Evolutionary conservation across 2,797 vertebrate species (phyloP).

Genomic region (Schizothorax lantsangensis): DNA sequence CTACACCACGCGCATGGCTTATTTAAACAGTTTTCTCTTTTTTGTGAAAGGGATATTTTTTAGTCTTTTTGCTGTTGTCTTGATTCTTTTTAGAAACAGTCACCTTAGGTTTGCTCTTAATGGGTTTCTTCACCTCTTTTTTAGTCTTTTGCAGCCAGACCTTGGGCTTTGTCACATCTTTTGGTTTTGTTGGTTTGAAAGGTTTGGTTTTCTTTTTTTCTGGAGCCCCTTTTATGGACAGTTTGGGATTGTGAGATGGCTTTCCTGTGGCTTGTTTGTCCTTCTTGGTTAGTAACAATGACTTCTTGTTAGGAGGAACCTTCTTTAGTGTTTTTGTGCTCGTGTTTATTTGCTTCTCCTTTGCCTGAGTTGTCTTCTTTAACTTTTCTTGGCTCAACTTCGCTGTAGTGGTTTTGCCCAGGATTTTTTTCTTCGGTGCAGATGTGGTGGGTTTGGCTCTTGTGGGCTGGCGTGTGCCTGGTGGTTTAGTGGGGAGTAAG

Average conservation of each 20-base stretch:
- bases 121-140: conserved; percentile 54
- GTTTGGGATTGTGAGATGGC: conserved; percentile 18
- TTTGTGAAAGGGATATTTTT: conserved; percentile 16
- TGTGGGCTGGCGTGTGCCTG: conserved; percentile 38
- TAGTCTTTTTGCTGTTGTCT: conserved; percentile 33
- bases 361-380: conserved; percentile 42
- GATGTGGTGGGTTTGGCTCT: conserved; percentile 30
- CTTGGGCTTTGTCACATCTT: background rate
- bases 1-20: background rate
- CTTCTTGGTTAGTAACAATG: conserved; percentile 25
- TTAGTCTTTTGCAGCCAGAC: background rate
- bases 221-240: background rate
- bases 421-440: conserved; percentile 12
- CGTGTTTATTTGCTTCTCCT: conserved; percentile 25
- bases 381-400: conserved; percentile 24
- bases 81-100: conserved; percentile 39
- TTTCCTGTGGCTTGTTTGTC: conserved; percentile 7
- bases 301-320: conserved; percentile 8
- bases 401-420: conserved; percentile 11
- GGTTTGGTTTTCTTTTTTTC: conserved; percentile 30
- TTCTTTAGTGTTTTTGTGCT: conserved; percentile 42
- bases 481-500: conserved; percentile 67
- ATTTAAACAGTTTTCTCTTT: conserved; percentile 27
- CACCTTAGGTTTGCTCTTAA: conserved; percentile 46
- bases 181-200: conserved; percentile 31